Conservation (phyloP, 2,113 vertebrate species). For the Podarcis cretensis region DNA sequence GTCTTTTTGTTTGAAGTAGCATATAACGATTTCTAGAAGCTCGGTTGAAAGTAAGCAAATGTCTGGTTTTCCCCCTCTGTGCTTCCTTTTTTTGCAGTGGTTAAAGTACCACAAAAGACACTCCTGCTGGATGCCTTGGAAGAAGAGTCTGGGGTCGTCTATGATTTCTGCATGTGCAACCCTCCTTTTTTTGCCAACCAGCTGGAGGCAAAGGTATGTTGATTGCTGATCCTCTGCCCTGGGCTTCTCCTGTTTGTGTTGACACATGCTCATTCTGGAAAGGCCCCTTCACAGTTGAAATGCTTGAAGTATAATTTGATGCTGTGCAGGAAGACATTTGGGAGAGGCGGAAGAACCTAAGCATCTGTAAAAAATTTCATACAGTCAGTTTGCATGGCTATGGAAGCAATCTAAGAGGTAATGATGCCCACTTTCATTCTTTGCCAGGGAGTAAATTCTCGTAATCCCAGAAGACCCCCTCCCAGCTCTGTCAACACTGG, state of each 20-base stretch:
- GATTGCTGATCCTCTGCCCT: slow-evolving; percentile 30
- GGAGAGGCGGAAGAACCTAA: background rate
- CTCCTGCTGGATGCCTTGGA: slow-evolving; percentile 97
- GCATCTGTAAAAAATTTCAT: background rate
- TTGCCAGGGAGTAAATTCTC: slow-evolving; percentile 93
- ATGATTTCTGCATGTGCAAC: slow-evolving; percentile 99
- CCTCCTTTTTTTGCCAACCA: slow-evolving; percentile 98
- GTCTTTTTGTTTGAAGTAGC: background rate
- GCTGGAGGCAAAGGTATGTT: slow-evolving; percentile 90
- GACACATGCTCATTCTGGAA: background rate
- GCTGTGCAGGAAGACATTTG: background rate
- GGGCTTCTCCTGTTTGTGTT: background rate
- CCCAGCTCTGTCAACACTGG: slow-evolving; percentile 98
- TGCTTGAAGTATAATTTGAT: background rate
- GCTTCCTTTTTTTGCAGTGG: slow-evolving; percentile 79
- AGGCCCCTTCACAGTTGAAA: background rate
- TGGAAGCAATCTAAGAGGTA: background rate
- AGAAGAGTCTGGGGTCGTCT: slow-evolving; percentile 93
- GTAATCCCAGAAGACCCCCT: slow-evolving; percentile 93
- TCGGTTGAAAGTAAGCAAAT: background rate
- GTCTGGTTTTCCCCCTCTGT: slow-evolving; percentile 9
- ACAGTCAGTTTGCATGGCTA: background rate
- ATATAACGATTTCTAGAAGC: background rate
- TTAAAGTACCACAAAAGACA: slow-evolving; percentile 98
- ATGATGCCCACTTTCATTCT: background rate